phyloP scores from a whole-genome alignment of 2,113 vertebrate species.

The Xiphorhynchus elegans region DNA sequence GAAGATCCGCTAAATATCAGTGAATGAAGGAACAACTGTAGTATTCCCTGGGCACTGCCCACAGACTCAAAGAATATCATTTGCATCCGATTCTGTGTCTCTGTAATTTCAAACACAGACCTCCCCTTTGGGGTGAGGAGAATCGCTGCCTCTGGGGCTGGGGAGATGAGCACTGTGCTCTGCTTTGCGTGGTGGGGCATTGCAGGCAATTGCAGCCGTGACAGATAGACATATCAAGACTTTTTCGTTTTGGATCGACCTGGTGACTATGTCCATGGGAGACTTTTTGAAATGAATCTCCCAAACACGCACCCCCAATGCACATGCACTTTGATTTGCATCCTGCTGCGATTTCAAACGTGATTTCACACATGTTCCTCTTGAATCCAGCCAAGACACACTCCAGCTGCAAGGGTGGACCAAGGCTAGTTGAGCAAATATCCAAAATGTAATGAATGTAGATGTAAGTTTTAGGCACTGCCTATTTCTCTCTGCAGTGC shows the following conservation, averaged over 20 bases:
- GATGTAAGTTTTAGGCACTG: neutral
- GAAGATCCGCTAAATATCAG: neutral
- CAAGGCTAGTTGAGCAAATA: neutral
- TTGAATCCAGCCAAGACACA: neutral
- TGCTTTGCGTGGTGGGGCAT: neutral
- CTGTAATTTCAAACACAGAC: neutral
- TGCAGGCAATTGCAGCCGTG: neutral
- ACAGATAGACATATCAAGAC: neutral
- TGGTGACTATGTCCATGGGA: neutral
- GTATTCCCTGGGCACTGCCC: neutral
- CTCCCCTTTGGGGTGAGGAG: neutral
- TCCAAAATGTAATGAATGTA: neutral
- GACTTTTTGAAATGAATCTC: neutral
- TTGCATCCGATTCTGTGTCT: neutral
- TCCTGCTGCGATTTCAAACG: neutral
- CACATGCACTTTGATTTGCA: neutral
- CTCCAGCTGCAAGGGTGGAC: accelerated
- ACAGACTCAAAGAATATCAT: neutral
- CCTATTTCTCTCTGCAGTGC: neutral
- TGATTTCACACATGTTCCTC: neutral
- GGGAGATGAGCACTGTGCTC: accelerated
- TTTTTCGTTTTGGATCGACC: neutral
- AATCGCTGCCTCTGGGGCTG: neutral
- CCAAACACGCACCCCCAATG: neutral
- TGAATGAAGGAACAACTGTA: neutral